phyloP scores from a whole-genome alignment of 2,113 vertebrate species.

The Carettochelys insculpta region DNA sequence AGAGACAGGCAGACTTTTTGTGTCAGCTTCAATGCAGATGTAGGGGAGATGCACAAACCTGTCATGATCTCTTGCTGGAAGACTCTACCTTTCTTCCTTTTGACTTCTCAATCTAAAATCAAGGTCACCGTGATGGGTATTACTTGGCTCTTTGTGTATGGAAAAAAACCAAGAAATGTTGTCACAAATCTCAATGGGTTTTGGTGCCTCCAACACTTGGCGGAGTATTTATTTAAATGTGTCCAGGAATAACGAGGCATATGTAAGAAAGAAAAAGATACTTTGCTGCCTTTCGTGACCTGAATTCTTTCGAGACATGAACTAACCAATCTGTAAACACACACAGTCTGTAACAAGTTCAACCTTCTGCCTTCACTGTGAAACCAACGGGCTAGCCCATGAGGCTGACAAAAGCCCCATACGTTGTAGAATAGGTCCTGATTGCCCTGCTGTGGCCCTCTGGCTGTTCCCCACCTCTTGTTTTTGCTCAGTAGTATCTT shows the following conservation, averaged over 20 bases:
- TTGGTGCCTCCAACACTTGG: constrained; percentile 51
- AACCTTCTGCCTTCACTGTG: neutral
- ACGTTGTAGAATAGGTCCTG: constrained; percentile 47
- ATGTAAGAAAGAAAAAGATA: constrained; percentile 48
- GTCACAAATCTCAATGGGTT: constrained; percentile 2
- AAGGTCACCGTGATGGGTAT: neutral
- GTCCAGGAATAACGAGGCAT: constrained; percentile 59
- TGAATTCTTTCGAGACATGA: constrained; percentile 57
- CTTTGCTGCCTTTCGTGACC: constrained; percentile 57
- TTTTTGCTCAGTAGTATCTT: constrained; percentile 1
- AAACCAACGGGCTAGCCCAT: neutral
- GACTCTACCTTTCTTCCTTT: neutral
- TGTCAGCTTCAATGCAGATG: neutral
- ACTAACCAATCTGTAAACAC: constrained; percentile 50
- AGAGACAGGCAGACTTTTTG: neutral
- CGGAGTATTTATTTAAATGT: constrained; percentile 53
- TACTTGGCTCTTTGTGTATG: constrained; percentile 8
- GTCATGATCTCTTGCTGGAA: neutral
- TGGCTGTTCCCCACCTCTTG: constrained; percentile 3
- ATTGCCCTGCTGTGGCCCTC: constrained; percentile 35
- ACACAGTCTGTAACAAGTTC: constrained; percentile 45
- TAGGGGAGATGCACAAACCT: neutral
- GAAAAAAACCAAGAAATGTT: neutral
- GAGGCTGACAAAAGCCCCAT: constrained; percentile 20
- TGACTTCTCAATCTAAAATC: neutral